Base-by-base conservation (phyloP, 2,888 invertebrate genomes). In the Drosophila imparisetae region DNA sequence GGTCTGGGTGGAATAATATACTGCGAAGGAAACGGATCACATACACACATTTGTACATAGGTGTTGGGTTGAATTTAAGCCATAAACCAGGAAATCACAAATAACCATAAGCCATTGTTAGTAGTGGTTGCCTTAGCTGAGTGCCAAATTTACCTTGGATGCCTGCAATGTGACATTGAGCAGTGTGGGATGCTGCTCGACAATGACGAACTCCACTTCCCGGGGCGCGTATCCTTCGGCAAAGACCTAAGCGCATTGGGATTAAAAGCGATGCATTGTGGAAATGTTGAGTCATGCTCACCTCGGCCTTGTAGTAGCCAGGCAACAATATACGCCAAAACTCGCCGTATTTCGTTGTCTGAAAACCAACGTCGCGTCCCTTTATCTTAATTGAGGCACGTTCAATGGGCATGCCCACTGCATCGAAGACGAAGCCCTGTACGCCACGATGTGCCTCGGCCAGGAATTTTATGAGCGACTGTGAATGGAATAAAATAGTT, bases 291-390 rank as follows among this genome's bases (percentile, higher is more conserved):
- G 1, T 36, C 21, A n/a, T 2, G 55, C 65, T 91, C 92, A 98
- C 98, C 94, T 97, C 96, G 18, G 98, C 93, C 85, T 95, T 96
- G 93, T 98, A 98, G 61, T 95, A 94, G 79, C 98, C 98, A 1
- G 98, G 98, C 72, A 98, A 93, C 29, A 98, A 93, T 72, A 98
- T 95, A 89, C 98, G 95, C 98, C 98, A 98, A 94, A 97, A 98
- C 93, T 98, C 98, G n/a, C 98, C 98, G 92, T 96, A 96, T 91
- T 96, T 96, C 11, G 97, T 97, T 60, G 96, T 96, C 92, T 96
- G 96, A 92, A 98, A 97, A 59, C 96, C 95, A 81, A 98, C 96
- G 91, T 98, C 97, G 58, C 98, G 95, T 0, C 96, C 95, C 91
- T 96, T 96, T 45, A 98, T 95, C 90, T 96, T 96, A 71, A 98